Evolutionary conservation across 2,113 vertebrate genomes (phyloP), one percentile per base, ranked within the genome.

Genomic region (Passer domesticus): DNA sequence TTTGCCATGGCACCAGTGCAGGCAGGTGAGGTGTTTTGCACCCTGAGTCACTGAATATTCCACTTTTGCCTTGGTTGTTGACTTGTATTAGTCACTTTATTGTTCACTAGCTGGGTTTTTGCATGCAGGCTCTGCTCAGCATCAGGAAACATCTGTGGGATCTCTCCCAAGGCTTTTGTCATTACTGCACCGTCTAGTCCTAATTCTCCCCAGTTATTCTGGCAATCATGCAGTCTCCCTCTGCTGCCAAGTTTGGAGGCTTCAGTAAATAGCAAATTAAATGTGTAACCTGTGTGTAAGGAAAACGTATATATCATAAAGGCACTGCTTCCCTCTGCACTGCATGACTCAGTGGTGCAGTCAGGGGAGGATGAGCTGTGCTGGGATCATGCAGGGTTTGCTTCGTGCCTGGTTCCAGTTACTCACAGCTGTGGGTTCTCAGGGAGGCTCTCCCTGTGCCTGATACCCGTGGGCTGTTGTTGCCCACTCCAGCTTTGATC

Each of bases 161-260:
- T 63, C 31, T 86, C 87, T 88, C 79, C 64, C 8, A 64, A 90
- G 94, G 39, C 47, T 93, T 91, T 79, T 83, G 64, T 77, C 85
- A 53, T 83, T 72, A n/a, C 55, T 85, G 16, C 73, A 33, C 79
- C 11, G 49, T 88, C 78, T 85, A 81, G 68, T 21, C 83, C 84
- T 81, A 44, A 68, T 84, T 84, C 74, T 87, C 24, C 39, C 24
- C 53, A 24, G 6, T 91, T 89, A 41, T 84, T 94, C 82, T 94
- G 89, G 87, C 31, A 5, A 72, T 52, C 6, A 0, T 58, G 73
- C 49, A 35, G 62, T 94, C 83, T 95, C 76, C 64, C 73, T 93
- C 68, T 78, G 17, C 83, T 95, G 94, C 93, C 92, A 89, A 89
- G 77, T 39, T 68, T 68, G 66, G 49, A 89, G 83, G 77, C 62